Conservation (phyloP, 2,888 invertebrate genomes). For the Phaonia tiefii region DNA sequence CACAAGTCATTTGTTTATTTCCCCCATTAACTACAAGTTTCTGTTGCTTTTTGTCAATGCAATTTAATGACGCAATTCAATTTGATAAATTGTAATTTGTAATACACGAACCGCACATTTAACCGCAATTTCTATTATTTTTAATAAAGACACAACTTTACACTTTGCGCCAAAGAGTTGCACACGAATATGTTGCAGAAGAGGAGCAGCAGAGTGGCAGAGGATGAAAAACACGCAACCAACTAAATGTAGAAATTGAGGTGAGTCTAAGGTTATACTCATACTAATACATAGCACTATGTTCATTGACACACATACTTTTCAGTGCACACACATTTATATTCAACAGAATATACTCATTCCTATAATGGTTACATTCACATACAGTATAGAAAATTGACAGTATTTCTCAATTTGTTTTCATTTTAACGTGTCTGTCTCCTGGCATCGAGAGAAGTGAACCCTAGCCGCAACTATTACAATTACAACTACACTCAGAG, state of each 20-base stretch:
- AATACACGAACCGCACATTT: conserved; percentile 55
- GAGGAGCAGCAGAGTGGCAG: too few relatives aligned
- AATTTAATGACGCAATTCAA: conserved; percentile 53
- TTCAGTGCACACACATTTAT: neutral
- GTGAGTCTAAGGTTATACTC: too few relatives aligned
- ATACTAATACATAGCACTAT: conserved; percentile 5
- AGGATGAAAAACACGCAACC: conserved; percentile 25
- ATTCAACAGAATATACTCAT: conserved; percentile 6
- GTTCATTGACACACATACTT: neutral
- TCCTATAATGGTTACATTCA: conserved; percentile 18
- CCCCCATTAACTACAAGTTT: neutral
- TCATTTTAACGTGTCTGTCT: conserved; percentile 77
- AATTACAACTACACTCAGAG: too few relatives aligned
- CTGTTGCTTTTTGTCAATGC: conserved; percentile 2
- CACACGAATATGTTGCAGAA: neutral
- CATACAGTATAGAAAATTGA: conserved; percentile 43
- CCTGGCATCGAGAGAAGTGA: conserved; percentile 54
- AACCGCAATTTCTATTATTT: conserved; percentile 62
- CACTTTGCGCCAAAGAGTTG: conserved; percentile 30
- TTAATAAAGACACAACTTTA: conserved; percentile 48
- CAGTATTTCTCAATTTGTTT: conserved; percentile 78
- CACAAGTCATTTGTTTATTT: conserved; percentile 6
- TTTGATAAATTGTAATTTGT: conserved; percentile 63
- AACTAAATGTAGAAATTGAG: conserved; percentile 52
- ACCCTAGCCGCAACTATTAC: neutral